phyloP scores from a whole-genome alignment of 2,888 invertebrate species.

The Eilema depressum region DNA sequence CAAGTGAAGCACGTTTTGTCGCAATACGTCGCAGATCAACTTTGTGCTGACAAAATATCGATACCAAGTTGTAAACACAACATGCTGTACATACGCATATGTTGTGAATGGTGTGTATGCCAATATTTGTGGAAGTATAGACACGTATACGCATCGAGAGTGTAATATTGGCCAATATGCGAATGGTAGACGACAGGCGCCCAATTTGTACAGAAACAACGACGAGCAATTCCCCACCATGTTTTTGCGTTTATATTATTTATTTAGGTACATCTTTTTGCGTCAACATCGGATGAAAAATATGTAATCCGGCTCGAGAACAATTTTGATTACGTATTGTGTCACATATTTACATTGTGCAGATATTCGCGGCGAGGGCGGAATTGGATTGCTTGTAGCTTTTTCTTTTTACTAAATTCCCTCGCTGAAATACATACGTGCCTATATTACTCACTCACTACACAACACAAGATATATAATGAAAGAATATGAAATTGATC shows the following conservation, averaged over 20 bases:
- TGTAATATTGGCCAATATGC: constrained; percentile 70
- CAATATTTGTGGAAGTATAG: constrained; percentile 50
- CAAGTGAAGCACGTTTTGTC: constrained; percentile 53
- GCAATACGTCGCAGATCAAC: constrained; percentile 51
- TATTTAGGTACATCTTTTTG: constrained; percentile 45
- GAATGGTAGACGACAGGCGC: constrained; percentile 68
- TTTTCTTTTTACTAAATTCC: neutral
- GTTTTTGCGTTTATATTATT: constrained; percentile 55
- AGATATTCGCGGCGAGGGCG: constrained; percentile 9
- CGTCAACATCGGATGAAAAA: constrained; percentile 39
- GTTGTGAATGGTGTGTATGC: constrained; percentile 34
- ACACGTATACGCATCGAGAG: constrained; percentile 51
- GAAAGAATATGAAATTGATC: neutral
- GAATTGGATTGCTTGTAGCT: neutral
- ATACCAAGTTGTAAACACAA: constrained; percentile 49
- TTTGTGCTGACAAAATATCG: constrained; percentile 53
- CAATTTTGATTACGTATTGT: constrained; percentile 45
- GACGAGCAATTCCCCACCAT: constrained; percentile 54
- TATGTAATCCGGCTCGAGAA: constrained; percentile 43
- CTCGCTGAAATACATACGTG: neutral
- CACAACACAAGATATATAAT: neutral
- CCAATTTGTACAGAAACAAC: constrained; percentile 72
- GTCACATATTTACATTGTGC: constrained; percentile 36
- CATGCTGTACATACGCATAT: constrained; percentile 37
- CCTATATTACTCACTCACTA: neutral